Evolutionary conservation across 2,888 invertebrate species (phyloP), one percentile per base, ranked within the genome.

Genomic region (Papilio demoleus): DNA sequence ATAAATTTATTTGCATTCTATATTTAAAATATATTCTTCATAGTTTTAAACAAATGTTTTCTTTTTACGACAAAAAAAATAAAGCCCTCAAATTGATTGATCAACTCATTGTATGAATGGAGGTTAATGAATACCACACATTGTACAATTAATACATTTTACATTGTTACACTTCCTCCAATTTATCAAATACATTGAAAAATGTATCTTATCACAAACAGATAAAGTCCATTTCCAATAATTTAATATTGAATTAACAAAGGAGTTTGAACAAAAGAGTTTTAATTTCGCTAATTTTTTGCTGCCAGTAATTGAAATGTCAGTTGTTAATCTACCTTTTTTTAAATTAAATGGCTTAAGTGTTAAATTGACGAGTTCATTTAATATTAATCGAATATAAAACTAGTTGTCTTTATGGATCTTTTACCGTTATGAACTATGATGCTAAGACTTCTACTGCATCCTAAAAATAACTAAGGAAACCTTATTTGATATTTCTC

Each of bases 81-180:
- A n/a, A n/a, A n/a, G n/a, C n/a, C 27, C 19, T 56, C 8, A 31
- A 17, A 36, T 24, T 12, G 24, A 11, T 19, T 9, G 8, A 14
- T 31, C 8, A 31, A 56, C 40, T 22, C 31, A 6, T 22, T 11
- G 2, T 61, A 27, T 42, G n/a, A 42, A 19, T 24, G 27, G 38
- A 58, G 62, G 67, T 67, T 56, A 63, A 67, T 8, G 6, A 62
- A 53, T 61, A 17, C 3, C 56, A 42, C 34, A 45, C 22, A 17
- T 42, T 22, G 24, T 40, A 27, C 27, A 61, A 61, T 67, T 50
- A 61, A 36, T 40, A 31, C 36, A 40, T 27, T 31, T 31, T 45
- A 68, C 67, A 42, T 68, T 56, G 53, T 67, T 62, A 22, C 24
- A 14, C 24, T 45, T 36, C 56, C 67, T 56, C 36, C 14, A 27